Percentiles rank a stretch among this genome's conserved stretches.
phyloP scores from a whole-genome alignment of 1,140 invertebrate species.

The Lasioglossum albipes region DNA sequence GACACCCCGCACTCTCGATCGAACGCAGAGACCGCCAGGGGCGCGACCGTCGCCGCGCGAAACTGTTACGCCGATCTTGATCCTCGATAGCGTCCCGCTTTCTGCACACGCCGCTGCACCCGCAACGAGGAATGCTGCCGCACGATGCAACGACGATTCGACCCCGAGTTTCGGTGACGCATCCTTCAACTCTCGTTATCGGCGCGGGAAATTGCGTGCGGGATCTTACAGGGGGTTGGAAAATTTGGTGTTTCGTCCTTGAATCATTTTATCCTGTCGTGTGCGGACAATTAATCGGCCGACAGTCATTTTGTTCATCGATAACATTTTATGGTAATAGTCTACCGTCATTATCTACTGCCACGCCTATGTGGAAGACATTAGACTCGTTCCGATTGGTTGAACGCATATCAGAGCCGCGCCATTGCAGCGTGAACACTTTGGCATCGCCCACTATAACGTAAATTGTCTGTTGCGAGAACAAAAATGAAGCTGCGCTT shows the following conservation, averaged over 20 bases:
- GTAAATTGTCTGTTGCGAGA: no score
- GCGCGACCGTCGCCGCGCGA: slow-evolving; percentile 50
- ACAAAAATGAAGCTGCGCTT: no score
- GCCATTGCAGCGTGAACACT: no score
- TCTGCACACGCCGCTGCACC: not conserved
- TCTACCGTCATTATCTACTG: not conserved
- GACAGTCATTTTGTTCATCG: no score
- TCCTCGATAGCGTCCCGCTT: slow-evolving; percentile 21
- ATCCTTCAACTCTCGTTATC: not conserved
- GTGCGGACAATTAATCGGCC: no score
- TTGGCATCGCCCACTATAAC: no score
- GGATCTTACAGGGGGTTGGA: not conserved
- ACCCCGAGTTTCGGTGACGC: not conserved
- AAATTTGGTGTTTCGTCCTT: no score
- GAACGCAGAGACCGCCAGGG: slow-evolving; percentile 40
- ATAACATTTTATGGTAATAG: no score
- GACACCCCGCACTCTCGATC: slow-evolving; percentile 48
- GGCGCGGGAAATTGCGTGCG: not conserved
- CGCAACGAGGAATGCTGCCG: slow-evolving; percentile 8
- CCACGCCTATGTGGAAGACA: not conserved
- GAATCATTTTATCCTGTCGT: no score
- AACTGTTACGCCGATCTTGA: slow-evolving; percentile 52
- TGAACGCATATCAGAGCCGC: not conserved
- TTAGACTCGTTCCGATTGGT: not conserved
- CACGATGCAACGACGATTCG: not conserved